Conservation (phyloP, 2,113 vertebrate genomes). For the Platichthys flesus region DNA sequence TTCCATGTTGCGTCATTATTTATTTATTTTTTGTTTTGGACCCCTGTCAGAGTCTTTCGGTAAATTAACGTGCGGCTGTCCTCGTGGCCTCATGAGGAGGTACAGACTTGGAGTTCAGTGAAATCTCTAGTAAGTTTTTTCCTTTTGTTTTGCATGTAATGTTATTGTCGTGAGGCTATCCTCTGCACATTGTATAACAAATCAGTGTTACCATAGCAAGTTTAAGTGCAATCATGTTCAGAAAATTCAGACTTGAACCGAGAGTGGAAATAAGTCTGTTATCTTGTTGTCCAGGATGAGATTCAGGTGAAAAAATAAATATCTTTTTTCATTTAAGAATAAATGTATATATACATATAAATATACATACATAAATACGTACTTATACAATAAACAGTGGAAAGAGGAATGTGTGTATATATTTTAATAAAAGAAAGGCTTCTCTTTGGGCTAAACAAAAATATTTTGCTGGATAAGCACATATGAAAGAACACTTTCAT, state of each 20-base stretch:
- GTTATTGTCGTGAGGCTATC: constrained; percentile 86
- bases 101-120: constrained; percentile 80
- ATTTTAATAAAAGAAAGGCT: constrained; percentile 80
- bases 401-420: constrained; percentile 82
- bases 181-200: constrained; percentile 90
- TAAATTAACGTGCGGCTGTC: constrained; percentile 71
- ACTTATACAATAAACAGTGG: constrained; percentile 68
- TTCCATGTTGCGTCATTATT: constrained; percentile 66
- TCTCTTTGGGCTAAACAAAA: constrained; percentile 74
- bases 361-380: constrained; percentile 73
- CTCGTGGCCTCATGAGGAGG: constrained; percentile 55
- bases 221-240: constrained; percentile 91
- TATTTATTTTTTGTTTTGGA: constrained; percentile 67
- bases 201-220: constrained; percentile 93
- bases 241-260: constrained; percentile 83
- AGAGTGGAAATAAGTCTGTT: constrained; percentile 84
- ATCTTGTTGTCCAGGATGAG: constrained; percentile 88
- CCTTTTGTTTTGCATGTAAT: constrained; percentile 85
- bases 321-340: constrained; percentile 66
- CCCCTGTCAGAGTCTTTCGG: constrained; percentile 67
- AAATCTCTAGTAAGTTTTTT: constrained; percentile 77
- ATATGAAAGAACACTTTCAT: constrained; percentile 75
- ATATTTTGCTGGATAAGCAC: constrained; percentile 83
- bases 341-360: constrained; percentile 67
- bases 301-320: constrained; percentile 75